Percentiles rank a stretch among this genome's conserved stretches.
phyloP scores from a whole-genome alignment of 2,888 invertebrate species.

The Drosophila yooni region DNA sequence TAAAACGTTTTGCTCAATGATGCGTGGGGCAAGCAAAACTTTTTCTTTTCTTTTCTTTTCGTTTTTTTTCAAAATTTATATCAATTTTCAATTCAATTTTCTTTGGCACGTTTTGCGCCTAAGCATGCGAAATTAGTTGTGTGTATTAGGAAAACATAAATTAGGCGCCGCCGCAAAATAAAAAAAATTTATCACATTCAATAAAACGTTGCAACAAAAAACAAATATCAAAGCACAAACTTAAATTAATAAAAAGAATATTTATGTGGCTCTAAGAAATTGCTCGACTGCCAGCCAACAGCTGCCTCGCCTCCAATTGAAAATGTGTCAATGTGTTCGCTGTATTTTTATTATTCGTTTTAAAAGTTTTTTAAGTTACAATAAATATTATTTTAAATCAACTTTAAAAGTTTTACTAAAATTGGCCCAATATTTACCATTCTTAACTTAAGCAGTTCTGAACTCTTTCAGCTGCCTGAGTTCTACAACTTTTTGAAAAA shows the following conservation, averaged over 20 bases:
- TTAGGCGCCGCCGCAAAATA: conserved; percentile 62
- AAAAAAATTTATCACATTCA: conserved; percentile 71
- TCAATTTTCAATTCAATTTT: conserved; percentile 9
- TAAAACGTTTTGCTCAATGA: conserved; percentile 78
- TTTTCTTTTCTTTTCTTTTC: conserved; percentile 16
- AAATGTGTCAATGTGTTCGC: background rate
- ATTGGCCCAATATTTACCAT: too few relatives aligned
- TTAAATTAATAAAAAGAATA: conserved; percentile 16
- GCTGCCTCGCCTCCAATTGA: conserved; percentile 37
- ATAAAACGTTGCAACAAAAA: conserved; percentile 57
- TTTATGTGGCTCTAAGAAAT: conserved; percentile 22
- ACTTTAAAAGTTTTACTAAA: too few relatives aligned
- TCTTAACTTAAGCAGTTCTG: too few relatives aligned
- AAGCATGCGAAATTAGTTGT: conserved; percentile 71
- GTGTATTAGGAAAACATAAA: conserved; percentile 75
- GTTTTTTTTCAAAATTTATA: conserved; percentile 11
- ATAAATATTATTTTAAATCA: too few relatives aligned
- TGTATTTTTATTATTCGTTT: background rate
- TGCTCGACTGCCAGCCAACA: conserved; percentile 36
- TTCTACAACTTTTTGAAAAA: background rate
- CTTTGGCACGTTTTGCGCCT: conserved; percentile 16
- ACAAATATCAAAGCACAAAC: conserved; percentile 50
- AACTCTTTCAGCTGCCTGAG: too few relatives aligned
- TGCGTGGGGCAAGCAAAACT: conserved; percentile 33
- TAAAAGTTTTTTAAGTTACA: background rate